Evolutionary conservation across 2,888 invertebrate genomes (phyloP), one percentile per base, ranked within the genome.

Genomic region (Melieria omissa): DNA sequence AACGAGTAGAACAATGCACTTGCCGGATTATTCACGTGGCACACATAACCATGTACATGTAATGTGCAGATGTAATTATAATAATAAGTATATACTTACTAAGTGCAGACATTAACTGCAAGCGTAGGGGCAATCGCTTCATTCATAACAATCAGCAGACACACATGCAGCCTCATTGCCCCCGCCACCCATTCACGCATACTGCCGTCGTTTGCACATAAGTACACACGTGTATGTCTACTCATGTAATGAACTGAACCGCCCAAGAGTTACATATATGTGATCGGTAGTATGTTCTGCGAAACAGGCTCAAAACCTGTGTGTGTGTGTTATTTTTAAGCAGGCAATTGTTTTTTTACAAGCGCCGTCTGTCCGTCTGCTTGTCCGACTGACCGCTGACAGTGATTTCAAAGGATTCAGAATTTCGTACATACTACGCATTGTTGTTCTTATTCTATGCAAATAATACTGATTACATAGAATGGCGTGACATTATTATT

Each of bases 1-100:
- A 77, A 74, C 64, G 41, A 64, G 64, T 42, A 45, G 49, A 46
- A 42, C 61, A 70, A 61, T 57, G 64, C 63, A 64, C 64, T 70
- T 55, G 14, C 7, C 8, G 9, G 29, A 66, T 58, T 66, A 46
- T 55, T 16, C n/a, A 45, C 55, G 57, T 57, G 66, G 12, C 63
- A 57, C 49, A 52, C n/a, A 12, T 52, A 44, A 7, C 4, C 12
- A 47, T 14, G 47, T 47, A 47, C 49, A 66, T 47, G 4, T 66
- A 66, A 62, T 44, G 44, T 54, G 3, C 14, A 42, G n/a, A 54
- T 54, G 65, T n/a, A 65, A 65, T 65, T 65, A 65, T 65, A 47
- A 63, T 65, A 63, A 63, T 63, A 29, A 29, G 29, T 29, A 29
- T 29, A 29, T 47, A 63, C 47, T 45, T 45, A 65, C 54, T 65